Conservation (phyloP, 2,888 invertebrate species). For the Clivina fossor region DNA sequence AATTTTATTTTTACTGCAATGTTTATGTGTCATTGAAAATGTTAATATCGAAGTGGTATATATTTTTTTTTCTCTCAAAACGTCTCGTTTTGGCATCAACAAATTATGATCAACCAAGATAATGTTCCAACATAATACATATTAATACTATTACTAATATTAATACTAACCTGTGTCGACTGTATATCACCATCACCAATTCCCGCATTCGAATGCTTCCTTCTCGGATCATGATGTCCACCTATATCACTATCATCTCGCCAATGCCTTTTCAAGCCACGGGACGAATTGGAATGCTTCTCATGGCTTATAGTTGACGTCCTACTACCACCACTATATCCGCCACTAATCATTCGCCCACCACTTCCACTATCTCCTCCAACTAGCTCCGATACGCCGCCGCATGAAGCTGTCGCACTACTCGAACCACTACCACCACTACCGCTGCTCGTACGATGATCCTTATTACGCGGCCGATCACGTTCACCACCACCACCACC, state of each 20-base stretch:
- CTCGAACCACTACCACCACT: not conserved
- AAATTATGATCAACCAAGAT: too few relatives aligned
- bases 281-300: conserved; percentile 75
- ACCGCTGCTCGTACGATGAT: not conserved
- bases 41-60: too few relatives aligned
- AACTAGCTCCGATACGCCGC: too few relatives aligned
- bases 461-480: conserved; percentile 10
- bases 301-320: conserved; percentile 57
- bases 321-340: not conserved
- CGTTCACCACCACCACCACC: conserved; percentile 39
- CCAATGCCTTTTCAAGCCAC: conserved; percentile 49
- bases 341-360: too few relatives aligned
- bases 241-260: conserved; percentile 34
- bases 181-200: conserved; percentile 42
- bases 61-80: too few relatives aligned
- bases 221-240: conserved; percentile 39
- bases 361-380: too few relatives aligned
- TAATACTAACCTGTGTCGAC: conserved; percentile 43
- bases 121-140: too few relatives aligned
- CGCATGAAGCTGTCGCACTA: too few relatives aligned
- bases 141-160: too few relatives aligned
- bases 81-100: too few relatives aligned
- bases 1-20: too few relatives aligned
- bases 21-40: too few relatives aligned
- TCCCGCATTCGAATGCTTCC: conserved; percentile 44